These are phyloP conservation scores for Bufo bufo DNA, from an alignment of 2,113 vertebrate genomes.

Conservation along the genomic window DNA sequence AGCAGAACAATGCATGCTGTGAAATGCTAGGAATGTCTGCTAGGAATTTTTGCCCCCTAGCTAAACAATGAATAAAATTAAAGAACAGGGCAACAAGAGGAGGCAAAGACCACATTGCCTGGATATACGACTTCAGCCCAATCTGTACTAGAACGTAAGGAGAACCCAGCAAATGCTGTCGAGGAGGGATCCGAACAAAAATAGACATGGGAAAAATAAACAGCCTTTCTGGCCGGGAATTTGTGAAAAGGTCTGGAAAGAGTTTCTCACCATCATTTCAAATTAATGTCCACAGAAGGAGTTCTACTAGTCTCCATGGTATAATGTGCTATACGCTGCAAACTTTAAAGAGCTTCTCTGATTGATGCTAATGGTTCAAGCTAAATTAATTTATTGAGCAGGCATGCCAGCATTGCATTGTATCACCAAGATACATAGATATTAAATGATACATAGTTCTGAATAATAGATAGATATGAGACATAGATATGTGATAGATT, in stretches of 20 bases:
- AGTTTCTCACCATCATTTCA: constrained; percentile 72
- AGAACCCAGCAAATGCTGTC: constrained; percentile 81
- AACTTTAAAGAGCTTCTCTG: constrained; percentile 2
- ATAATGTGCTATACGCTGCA: constrained; percentile 37
- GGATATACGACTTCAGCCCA: constrained; percentile 6
- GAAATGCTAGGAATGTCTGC: constrained; percentile 26
- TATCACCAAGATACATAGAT: neutral
- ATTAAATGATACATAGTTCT: neutral
- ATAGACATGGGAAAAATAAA: constrained; percentile 99
- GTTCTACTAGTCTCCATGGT: constrained; percentile 63
- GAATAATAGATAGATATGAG: neutral
- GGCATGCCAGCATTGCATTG: neutral
- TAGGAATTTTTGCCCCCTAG: constrained; percentile 28
- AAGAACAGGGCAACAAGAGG: neutral
- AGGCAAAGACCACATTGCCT: neutral
- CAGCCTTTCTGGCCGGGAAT: constrained; percentile 87
- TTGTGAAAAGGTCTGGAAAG: constrained; percentile 81
- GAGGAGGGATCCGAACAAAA: constrained; percentile 88
- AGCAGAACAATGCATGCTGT: constrained; percentile 19
- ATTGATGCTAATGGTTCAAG: constrained; percentile 21
- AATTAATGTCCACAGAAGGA: constrained; percentile 73
- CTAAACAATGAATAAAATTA: constrained; percentile 9
- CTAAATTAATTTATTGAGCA: neutral
- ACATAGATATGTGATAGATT: neutral
- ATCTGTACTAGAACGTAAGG: neutral